Evolutionary conservation across 2,113 vertebrate genomes (phyloP).

Genomic region (Burhinus oedicnemus): DNA sequence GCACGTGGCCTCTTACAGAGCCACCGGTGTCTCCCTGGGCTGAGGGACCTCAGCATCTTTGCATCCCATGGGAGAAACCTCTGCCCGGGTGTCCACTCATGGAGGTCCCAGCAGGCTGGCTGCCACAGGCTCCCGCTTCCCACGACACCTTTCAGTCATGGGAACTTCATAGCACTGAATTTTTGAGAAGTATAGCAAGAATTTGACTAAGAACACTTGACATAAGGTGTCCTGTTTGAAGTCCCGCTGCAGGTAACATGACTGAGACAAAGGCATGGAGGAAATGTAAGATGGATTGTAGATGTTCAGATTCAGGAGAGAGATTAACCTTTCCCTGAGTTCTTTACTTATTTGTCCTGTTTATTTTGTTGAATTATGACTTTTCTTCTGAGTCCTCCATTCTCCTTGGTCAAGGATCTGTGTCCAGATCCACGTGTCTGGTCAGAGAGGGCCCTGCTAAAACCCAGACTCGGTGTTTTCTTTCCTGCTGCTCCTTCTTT

Average conservation of each 20-base stretch:
- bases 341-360: background rate
- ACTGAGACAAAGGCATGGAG: background rate
- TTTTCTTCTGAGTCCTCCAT: background rate
- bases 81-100: background rate
- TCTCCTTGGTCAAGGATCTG: background rate
- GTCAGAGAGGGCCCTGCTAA: background rate
- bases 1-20: background rate
- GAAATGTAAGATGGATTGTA: background rate
- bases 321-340: background rate
- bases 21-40: background rate
- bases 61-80: too few species aligned
- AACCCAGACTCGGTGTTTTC: background rate
- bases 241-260: background rate
- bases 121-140: background rate
- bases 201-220: background rate
- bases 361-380: background rate
- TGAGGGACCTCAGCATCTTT: background rate
- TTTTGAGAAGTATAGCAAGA: background rate
- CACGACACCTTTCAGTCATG: fast-evolving
- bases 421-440: background rate
- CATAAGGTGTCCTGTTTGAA: background rate
- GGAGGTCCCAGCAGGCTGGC: background rate
- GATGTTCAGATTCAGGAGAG: background rate
- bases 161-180: too few species aligned
- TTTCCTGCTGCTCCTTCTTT: background rate